phyloP scores from a whole-genome alignment of 2,888 invertebrate genomes.

The Holacanthella duospinosa region DNA sequence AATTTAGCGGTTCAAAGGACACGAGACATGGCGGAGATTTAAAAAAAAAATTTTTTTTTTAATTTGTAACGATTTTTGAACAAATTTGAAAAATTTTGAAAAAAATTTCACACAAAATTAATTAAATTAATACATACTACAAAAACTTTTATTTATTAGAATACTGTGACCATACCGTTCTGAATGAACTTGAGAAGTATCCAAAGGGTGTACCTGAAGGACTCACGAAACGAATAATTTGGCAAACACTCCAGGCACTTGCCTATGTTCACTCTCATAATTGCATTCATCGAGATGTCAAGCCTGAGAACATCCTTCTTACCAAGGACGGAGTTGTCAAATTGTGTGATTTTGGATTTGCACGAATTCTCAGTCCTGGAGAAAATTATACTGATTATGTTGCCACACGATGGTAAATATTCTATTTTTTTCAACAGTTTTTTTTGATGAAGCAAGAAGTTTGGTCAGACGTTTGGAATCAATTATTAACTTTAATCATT shows the following conservation, averaged over 20 bases:
- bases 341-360: slow-evolving; percentile 55
- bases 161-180: slow-evolving; percentile 92
- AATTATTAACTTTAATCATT: slow-evolving; percentile 2
- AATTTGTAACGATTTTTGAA: too few relatives aligned
- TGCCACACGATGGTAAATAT: slow-evolving; percentile 74
- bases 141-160: too few relatives aligned
- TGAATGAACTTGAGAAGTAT: slow-evolving; percentile 90
- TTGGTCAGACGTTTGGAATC: too few relatives aligned
- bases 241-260: slow-evolving; percentile 90
- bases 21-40: too few relatives aligned
- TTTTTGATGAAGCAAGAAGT: too few relatives aligned
- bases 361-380: slow-evolving; percentile 87
- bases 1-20: too few relatives aligned
- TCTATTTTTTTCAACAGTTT: background rate
- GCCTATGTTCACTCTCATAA: slow-evolving; percentile 94
- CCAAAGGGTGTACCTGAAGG: slow-evolving; percentile 79
- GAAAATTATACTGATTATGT: slow-evolving; percentile 99
- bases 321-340: slow-evolving; percentile 89
- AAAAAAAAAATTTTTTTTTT: too few relatives aligned
- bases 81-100: too few relatives aligned
- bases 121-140: too few relatives aligned
- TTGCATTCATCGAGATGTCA: slow-evolving; percentile 93
- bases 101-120: too few relatives aligned
- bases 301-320: slow-evolving; percentile 95
- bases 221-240: slow-evolving; percentile 80